A percentile compares a stretch with the other conserved stretches of the same genome.
Evolutionary conservation across 2,888 invertebrate genomes (phyloP).

Genomic region (Gnatocerus cornutus): DNA sequence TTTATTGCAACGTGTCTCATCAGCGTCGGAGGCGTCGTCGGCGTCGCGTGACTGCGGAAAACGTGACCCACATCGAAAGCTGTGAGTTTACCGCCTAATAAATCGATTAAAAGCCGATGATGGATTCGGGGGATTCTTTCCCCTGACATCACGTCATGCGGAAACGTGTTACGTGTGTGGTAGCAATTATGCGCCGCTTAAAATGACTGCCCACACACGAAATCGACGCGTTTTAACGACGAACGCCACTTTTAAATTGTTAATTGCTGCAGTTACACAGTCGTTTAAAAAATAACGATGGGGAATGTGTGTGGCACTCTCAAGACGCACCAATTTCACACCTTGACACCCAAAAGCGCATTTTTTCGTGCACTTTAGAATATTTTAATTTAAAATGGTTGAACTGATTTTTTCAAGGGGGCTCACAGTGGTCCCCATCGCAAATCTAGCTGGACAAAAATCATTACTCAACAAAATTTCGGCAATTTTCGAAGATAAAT

Average conservation of each 20-base stretch:
- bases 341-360: no score
- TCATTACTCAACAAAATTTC: no score
- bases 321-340: no score
- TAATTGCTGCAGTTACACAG: conserved; percentile 31
- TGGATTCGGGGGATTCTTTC: conserved; percentile 28
- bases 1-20: conserved; percentile 40
- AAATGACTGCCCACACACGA: conserved; percentile 36
- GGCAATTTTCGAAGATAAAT: no score
- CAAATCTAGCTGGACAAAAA: no score
- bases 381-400: no score
- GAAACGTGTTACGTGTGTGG: conserved; percentile 37
- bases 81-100: conserved; percentile 38
- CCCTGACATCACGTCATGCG: conserved; percentile 28
- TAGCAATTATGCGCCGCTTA: conserved; percentile 33
- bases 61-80: conserved; percentile 46
- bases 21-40: conserved; percentile 32
- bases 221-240: conserved; percentile 29
- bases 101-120: conserved; percentile 39
- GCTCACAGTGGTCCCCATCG: no score
- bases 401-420: no score
- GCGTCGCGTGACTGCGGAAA: conserved; percentile 46
- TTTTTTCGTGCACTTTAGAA: no score
- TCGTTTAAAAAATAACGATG: conserved; percentile 23
- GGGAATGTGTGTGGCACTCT: conserved; percentile 6
- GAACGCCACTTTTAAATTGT: conserved; percentile 30